These are phyloP conservation scores for Mionectes olivaceus DNA, from an alignment of 2,797 vertebrate species.

Conservation along the genomic window DNA sequence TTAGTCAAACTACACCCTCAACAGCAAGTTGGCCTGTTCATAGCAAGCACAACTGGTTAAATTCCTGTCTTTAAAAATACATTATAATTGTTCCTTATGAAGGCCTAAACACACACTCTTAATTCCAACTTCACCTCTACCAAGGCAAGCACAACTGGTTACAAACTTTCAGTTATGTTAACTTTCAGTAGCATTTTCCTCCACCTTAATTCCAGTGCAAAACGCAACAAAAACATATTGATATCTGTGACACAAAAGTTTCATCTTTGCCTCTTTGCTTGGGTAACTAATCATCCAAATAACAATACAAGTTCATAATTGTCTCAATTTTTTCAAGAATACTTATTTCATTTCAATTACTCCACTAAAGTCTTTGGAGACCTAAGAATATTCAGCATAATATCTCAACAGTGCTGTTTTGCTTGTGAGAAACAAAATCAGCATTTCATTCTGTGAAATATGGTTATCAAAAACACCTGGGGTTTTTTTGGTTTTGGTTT, in stretches of 20 bases:
- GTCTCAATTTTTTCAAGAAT: neutral
- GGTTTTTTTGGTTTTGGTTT: neutral
- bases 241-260: neutral
- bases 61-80: slow-evolving; percentile 26
- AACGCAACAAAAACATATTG: neutral
- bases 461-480: neutral
- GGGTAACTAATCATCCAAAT: neutral
- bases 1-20: neutral
- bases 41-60: neutral
- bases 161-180: neutral
- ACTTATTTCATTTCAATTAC: neutral
- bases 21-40: neutral
- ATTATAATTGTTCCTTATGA: slow-evolving; percentile 18
- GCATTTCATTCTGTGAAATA: neutral
- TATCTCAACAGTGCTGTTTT: neutral
- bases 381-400: neutral
- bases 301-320: neutral
- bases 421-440: neutral
- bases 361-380: neutral
- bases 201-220: neutral
- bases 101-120: neutral
- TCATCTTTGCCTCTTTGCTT: neutral
- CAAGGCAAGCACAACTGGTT: neutral
- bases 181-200: neutral
- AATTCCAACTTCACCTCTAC: neutral